Percentiles rank a stretch among this genome's conserved stretches.
Conservation (phyloP, 2,113 vertebrate species). For the Syngnathus scovelli region DNA sequence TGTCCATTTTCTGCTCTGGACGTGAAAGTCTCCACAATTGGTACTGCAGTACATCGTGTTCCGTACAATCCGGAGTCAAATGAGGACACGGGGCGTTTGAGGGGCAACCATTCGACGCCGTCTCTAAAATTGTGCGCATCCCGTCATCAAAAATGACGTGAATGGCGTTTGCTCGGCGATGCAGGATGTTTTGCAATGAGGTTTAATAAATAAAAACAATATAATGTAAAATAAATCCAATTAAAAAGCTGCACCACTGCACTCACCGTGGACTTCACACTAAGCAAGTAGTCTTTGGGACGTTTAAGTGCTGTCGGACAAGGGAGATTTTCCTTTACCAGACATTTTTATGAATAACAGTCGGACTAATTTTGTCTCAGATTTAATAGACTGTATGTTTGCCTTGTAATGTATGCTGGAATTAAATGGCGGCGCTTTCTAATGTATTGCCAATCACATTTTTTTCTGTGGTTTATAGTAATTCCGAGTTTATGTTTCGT, state of each 20-base stretch:
- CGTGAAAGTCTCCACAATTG: slow-evolving; percentile 13
- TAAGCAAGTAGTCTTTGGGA: slow-evolving; percentile 36
- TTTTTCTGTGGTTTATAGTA: neutral
- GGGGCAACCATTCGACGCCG: slow-evolving; percentile 27
- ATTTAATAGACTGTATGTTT: neutral
- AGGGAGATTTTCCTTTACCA: neutral
- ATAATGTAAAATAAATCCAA: neutral
- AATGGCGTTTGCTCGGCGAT: neutral
- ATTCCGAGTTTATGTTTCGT: neutral
- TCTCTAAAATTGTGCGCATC: slow-evolving; percentile 38
- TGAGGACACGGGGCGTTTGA: slow-evolving; percentile 55
- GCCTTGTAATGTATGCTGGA: neutral
- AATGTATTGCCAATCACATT: neutral
- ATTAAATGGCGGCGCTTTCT: neutral
- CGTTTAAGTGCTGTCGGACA: slow-evolving; percentile 25
- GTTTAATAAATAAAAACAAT: neutral
- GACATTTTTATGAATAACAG: neutral
- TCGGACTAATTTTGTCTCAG: neutral
- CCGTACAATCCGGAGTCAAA: slow-evolving; percentile 51
- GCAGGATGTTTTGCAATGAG: neutral
- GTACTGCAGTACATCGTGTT: slow-evolving; percentile 55
- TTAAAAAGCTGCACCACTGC: slow-evolving; percentile 13
- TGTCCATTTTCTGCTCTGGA: neutral
- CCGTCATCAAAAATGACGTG: neutral
- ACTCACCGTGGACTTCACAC: slow-evolving; percentile 13